These are phyloP conservation scores for Lochmaea crataegi DNA, from an alignment of 2,888 invertebrate species.

Conservation along the genomic window DNA sequence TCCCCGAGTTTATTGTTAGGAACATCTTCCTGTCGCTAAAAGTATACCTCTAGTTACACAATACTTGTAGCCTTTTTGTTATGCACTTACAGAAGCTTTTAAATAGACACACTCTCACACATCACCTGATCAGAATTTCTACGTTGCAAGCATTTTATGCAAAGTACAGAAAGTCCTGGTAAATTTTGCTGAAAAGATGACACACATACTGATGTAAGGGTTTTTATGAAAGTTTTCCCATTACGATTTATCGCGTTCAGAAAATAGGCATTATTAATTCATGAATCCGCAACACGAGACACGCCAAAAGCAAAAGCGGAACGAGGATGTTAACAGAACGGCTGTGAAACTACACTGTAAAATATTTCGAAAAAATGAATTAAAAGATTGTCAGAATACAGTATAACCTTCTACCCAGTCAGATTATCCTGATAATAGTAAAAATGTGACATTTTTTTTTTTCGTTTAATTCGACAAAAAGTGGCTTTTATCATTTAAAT, in stretches of 20 bases:
- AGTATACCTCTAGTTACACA: no score
- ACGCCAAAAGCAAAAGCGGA: conserved; percentile 47
- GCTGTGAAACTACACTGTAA: conserved; percentile 7
- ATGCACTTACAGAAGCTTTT: not conserved
- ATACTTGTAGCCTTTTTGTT: no score
- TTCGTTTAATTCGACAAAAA: no score
- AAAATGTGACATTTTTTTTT: no score
- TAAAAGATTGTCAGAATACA: no score
- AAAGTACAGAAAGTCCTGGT: not conserved
- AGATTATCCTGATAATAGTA: no score
- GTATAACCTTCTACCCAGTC: no score
- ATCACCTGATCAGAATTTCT: not conserved
- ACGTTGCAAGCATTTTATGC: not conserved
- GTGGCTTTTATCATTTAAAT: no score
- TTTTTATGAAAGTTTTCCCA: conserved; percentile 28
- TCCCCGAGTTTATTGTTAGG: no score
- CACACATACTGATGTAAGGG: conserved; percentile 19
- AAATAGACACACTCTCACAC: not conserved
- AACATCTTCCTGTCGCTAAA: no score
- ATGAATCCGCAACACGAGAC: conserved; percentile 55
- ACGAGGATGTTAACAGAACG: conserved; percentile 5
- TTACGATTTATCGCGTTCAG: conserved; percentile 47
- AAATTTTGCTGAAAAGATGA: conserved; percentile 5
- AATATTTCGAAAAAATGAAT: not conserved
- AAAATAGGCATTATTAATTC: conserved; percentile 60